These are phyloP conservation scores for Nephila pilipes DNA, from an alignment of 1,140 invertebrate species.

Conservation along the genomic window DNA sequence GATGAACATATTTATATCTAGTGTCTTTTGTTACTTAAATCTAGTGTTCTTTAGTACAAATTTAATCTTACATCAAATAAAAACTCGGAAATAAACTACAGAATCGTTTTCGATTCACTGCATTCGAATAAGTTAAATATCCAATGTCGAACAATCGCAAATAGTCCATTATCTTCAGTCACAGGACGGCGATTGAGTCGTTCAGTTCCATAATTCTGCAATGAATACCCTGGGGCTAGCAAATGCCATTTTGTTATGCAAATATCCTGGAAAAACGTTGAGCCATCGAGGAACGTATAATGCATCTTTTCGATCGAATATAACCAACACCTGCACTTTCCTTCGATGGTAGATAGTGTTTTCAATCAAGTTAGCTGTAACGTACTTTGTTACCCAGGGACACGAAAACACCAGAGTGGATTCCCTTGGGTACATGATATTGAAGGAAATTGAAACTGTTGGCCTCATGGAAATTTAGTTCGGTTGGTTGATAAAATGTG, in stretches of 20 bases:
- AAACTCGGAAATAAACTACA: neutral
- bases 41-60: neutral
- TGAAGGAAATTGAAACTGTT: neutral
- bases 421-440: neutral
- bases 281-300: neutral
- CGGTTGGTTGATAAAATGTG: neutral
- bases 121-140: neutral
- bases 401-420: neutral
- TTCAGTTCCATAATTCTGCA: neutral
- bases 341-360: neutral
- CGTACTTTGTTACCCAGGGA: neutral
- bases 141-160: neutral
- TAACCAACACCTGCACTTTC: neutral
- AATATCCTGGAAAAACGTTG: neutral
- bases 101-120: neutral
- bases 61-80: neutral
- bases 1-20: too few relatives aligned
- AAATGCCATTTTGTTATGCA: conserved; percentile 1
- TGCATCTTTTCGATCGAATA: neutral
- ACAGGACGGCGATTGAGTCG: neutral
- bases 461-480: neutral
- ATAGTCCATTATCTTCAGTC: neutral
- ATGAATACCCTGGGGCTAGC: neutral
- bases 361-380: conserved; percentile 6
- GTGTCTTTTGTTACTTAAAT: too few relatives aligned